Evolutionary conservation across 2,888 invertebrate genomes (phyloP), one percentile per base, ranked within the genome.

Genomic region (Tiliacea aurago): DNA sequence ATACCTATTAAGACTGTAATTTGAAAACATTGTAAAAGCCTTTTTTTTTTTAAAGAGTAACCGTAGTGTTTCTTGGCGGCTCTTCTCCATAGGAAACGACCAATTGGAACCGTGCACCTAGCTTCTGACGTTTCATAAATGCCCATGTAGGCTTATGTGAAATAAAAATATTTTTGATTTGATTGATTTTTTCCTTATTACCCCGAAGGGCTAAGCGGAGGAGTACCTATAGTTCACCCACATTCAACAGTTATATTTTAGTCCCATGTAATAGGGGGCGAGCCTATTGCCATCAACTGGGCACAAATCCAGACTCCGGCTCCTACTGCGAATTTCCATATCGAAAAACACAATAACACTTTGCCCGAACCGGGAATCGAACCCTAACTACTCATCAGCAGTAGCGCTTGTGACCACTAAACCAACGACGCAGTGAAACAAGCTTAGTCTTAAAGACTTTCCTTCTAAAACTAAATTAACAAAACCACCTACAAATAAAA

Each of bases 401-500:
- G 28, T 7, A 13, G 4, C 45, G 7, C 20, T 20, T 28, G 15
- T 15, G 7, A 28, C 7, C 6, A 15, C 10, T 5, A 13, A 7
- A n/a, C 5, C 47, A 47, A 20, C n/a, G 9, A 20, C 5, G 9
- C 28, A 10, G 13, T n/a, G 47, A 63, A n/a, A 47, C 45, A 47
- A 43, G 37, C 15, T n/a, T 61, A 4, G 37, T 37, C 37, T 37
- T 41, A 61, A 41, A 23, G 33, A 33, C 80, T 83, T 79, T 79
- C 61, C 56, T 59, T 73, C 43, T 53, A 64, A 76, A 76, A 66
- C 20, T 13, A 88, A 87, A 86, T 84, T 84, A 77, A 77, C 77
- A 85, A 84, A 84, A 76, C 84, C 86, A 84, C 88, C 84, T 84
- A 89, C 89, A 89, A 91, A 90, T 84, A 73, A 85, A 84, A 86